phyloP scores from a whole-genome alignment of 1,140 invertebrate species.

The Rhopalosiphum padi region DNA sequence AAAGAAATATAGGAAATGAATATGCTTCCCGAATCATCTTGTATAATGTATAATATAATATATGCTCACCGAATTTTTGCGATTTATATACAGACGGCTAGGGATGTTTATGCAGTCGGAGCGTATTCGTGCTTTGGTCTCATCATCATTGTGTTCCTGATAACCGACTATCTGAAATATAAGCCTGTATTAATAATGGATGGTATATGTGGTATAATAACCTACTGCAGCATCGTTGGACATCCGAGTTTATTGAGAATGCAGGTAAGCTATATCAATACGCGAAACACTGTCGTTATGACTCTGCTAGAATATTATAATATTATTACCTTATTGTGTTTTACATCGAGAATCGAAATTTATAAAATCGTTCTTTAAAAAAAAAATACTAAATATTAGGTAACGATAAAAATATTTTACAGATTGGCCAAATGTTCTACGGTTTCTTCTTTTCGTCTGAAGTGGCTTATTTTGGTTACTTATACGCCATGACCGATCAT shows the following conservation, averaged over 20 bases:
- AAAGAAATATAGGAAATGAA: too few relatives aligned
- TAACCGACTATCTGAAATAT: slow-evolving; percentile 84
- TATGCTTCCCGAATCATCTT: too few relatives aligned
- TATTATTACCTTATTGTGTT: neutral
- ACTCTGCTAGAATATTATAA: too few relatives aligned
- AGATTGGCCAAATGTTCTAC: slow-evolving; percentile 70
- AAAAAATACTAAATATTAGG: neutral
- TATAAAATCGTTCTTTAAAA: neutral
- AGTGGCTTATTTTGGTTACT: slow-evolving; percentile 91
- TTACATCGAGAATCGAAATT: neutral
- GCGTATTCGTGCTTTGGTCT: slow-evolving; percentile 80
- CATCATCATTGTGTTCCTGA: slow-evolving; percentile 77
- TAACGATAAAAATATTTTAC: slow-evolving; percentile 60
- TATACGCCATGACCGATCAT: slow-evolving; percentile 84
- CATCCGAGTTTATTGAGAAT: slow-evolving; percentile 58
- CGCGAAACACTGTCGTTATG: too few relatives aligned
- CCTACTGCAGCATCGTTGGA: slow-evolving; percentile 59
- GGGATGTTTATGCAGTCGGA: slow-evolving; percentile 82
- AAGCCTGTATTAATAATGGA: slow-evolving; percentile 82
- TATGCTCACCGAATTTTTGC: neutral
- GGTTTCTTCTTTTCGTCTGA: slow-evolving; percentile 86
- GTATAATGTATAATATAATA: too few relatives aligned
- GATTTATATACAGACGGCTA: slow-evolving; percentile 68
- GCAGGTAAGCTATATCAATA: slow-evolving; percentile 59
- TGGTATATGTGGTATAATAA: slow-evolving; percentile 71